These are phyloP conservation scores for Helicolenus hilgendorfi DNA, from an alignment of 2,797 vertebrate genomes.

Conservation along the genomic window DNA sequence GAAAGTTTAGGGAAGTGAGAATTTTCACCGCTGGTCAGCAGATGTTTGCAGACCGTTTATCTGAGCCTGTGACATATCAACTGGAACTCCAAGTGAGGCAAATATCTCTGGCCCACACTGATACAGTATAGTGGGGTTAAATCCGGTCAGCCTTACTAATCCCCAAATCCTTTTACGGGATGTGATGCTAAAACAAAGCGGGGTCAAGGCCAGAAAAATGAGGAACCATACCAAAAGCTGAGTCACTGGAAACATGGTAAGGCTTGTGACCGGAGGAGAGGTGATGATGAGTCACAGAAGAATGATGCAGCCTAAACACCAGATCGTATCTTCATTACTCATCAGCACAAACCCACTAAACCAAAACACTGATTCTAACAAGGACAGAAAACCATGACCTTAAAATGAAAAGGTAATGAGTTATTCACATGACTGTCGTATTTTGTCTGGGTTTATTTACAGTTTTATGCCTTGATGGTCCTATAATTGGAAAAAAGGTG, in stretches of 20 bases:
- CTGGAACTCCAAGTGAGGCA: neutral
- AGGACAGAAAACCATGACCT: neutral
- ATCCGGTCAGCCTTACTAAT: slow-evolving; percentile 26
- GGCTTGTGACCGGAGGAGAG: slow-evolving; percentile 19
- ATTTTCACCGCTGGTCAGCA: slow-evolving; percentile 9
- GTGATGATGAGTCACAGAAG: slow-evolving; percentile 25
- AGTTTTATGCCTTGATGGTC: neutral
- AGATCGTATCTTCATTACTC: slow-evolving; percentile 1
- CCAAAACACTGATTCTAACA: neutral
- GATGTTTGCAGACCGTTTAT: slow-evolving; percentile 21
- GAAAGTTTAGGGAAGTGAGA: slow-evolving; percentile 47
- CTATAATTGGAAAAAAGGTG: neutral
- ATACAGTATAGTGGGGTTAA: slow-evolving; percentile 19
- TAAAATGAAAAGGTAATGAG: neutral
- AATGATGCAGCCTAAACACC: neutral
- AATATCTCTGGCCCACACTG: neutral
- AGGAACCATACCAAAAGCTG: slow-evolving; percentile 31
- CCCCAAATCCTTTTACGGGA: slow-evolving; percentile 41
- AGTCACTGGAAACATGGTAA: slow-evolving; percentile 12
- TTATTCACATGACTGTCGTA: neutral
- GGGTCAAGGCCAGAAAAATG: neutral
- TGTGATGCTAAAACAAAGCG: slow-evolving; percentile 32
- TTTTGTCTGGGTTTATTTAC: neutral
- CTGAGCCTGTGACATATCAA: slow-evolving; percentile 1
- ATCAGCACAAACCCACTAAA: neutral